These are phyloP conservation scores for Chaetodon auriga DNA, from an alignment of 2,113 vertebrate genomes.

Conservation along the genomic window DNA sequence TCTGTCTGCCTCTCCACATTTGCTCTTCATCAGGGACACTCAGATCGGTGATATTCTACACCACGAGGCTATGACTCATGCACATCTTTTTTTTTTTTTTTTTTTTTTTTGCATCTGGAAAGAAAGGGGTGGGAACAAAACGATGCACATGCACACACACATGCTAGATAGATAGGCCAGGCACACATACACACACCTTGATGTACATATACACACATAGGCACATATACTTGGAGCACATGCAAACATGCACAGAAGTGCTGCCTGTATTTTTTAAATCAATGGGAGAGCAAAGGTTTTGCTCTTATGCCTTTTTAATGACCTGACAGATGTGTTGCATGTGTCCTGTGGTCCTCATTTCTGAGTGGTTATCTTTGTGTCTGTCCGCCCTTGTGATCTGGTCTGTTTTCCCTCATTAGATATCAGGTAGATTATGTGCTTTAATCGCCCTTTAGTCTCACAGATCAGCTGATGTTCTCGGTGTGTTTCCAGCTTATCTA, in stretches of 20 bases:
- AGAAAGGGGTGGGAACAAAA: conserved; percentile 35
- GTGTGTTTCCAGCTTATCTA: conserved; percentile 76
- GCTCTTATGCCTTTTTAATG: conserved; percentile 12
- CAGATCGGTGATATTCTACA: conserved; percentile 70
- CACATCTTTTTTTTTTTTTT: conserved; percentile 21
- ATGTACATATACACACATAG: background rate
- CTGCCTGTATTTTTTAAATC: background rate
- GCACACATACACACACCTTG: background rate
- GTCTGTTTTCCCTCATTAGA: conserved; percentile 54
- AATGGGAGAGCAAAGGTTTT: background rate
- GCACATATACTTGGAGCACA: background rate
- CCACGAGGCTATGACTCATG: conserved; percentile 74
- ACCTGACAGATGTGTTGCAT: conserved; percentile 34
- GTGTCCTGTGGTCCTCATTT: conserved; percentile 17
- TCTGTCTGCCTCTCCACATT: conserved; percentile 62
- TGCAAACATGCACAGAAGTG: background rate
- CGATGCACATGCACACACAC: background rate
- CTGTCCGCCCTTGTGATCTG: conserved; percentile 42
- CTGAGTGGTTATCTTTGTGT: conserved; percentile 26
- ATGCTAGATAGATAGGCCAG: too few relatives aligned
- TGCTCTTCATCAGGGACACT: conserved; percentile 70
- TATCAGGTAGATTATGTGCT: conserved; percentile 75
- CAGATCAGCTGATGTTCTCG: conserved; percentile 72
- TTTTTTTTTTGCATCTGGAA: conserved; percentile 57
- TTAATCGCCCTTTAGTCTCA: conserved; percentile 63